Evolutionary conservation across 35 echinoderm and acorn worm species (phyloP).

Genomic region (Eucidaris tribuloides): DNA sequence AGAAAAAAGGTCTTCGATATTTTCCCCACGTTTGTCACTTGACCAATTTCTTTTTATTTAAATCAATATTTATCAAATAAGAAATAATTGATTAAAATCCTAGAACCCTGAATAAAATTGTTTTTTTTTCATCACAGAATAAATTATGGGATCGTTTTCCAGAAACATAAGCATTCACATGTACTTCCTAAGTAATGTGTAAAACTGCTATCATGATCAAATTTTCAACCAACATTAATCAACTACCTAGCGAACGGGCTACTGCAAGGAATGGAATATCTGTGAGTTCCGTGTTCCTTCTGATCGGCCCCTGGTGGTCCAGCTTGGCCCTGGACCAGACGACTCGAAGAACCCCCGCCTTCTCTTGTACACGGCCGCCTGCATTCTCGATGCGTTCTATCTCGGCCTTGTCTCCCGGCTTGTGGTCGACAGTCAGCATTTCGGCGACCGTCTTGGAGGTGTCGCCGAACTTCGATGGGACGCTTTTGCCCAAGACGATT

Average conservation of each 20-base stretch:
- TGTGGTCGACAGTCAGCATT: slow-evolving; percentile 82
- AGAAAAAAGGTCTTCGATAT: too few species aligned
- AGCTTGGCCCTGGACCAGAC: slow-evolving; percentile 88
- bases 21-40: too few species aligned
- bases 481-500: slow-evolving; percentile 60
- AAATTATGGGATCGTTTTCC: too few species aligned
- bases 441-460: slow-evolving; percentile 42
- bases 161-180: too few species aligned
- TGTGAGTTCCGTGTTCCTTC: slow-evolving; percentile 72
- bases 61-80: too few species aligned
- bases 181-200: too few species aligned
- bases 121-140: too few species aligned
- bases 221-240: not conserved
- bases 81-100: too few species aligned
- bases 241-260: slow-evolving; percentile 87
- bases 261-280: slow-evolving; percentile 96
- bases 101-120: too few species aligned
- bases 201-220: too few species aligned
- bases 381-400: slow-evolving; percentile 65
- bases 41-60: too few species aligned
- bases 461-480: not conserved
- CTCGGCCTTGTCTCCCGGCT: slow-evolving; percentile 65
- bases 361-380: slow-evolving; percentile 73
- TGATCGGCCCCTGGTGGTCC: slow-evolving; percentile 72
- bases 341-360: slow-evolving; percentile 84